phyloP scores from a whole-genome alignment of 2,113 vertebrate species.

The Seriola rivoliana region DNA sequence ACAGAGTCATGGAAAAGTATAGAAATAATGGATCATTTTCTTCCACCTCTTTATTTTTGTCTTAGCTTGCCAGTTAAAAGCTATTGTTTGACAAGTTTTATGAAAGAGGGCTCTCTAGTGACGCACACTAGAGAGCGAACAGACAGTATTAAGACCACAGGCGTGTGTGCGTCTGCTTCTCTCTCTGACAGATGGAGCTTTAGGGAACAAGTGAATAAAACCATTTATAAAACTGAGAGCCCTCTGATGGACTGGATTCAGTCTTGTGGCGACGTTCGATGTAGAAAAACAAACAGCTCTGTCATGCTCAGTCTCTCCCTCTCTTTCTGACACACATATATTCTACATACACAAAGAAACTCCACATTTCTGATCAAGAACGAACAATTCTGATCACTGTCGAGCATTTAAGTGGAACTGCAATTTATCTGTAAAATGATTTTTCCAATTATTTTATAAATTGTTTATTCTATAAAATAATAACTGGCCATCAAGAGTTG shows the following conservation, averaged over 20 bases:
- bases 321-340: background rate
- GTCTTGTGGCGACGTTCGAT: slow-evolving; percentile 6
- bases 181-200: slow-evolving; percentile 45
- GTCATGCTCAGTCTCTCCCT: slow-evolving; percentile 10
- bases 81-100: slow-evolving; percentile 50
- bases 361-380: background rate
- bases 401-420: background rate
- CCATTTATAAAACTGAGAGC: slow-evolving; percentile 39
- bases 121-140: no score
- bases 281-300: slow-evolving; percentile 25
- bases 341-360: background rate
- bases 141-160: slow-evolving; percentile 23
- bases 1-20: slow-evolving; percentile 41
- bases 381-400: no score
- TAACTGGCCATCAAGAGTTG: background rate
- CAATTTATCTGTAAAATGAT: background rate
- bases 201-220: slow-evolving; percentile 31
- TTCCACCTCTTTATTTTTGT: slow-evolving; percentile 37
- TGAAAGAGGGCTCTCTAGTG: slow-evolving; percentile 41
- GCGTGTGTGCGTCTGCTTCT: background rate
- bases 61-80: slow-evolving; percentile 43
- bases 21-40: slow-evolving; percentile 50
- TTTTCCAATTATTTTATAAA: background rate
- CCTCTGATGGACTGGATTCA: slow-evolving; percentile 14
- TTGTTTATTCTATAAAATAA: background rate